phyloP scores from a whole-genome alignment of 2,113 vertebrate genomes.

The Ornithorhynchus anatinus region DNA sequence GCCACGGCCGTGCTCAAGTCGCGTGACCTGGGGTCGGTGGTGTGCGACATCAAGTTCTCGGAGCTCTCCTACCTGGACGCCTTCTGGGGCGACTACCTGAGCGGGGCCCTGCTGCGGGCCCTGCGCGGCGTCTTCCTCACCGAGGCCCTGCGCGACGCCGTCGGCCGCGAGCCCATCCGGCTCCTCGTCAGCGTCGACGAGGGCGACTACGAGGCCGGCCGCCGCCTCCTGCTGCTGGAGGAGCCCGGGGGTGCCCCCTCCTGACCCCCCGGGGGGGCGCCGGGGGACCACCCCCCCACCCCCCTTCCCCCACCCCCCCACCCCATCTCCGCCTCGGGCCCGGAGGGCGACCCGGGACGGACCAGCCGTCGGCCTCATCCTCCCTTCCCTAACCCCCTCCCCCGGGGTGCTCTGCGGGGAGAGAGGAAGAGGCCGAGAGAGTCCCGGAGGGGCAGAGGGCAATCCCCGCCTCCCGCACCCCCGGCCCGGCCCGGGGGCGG shows the following conservation, averaged over 20 bases:
- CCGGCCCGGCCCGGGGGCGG: not conserved
- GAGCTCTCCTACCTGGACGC: conserved; percentile 89
- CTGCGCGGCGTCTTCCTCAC: conserved; percentile 91
- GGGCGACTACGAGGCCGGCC: conserved; percentile 88
- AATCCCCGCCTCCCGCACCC: not conserved
- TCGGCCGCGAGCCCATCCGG: conserved; percentile 82
- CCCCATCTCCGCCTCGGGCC: not conserved
- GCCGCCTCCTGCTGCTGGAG: conserved; percentile 75
- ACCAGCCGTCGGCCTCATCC: too few relatives aligned
- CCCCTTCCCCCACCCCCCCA: too few relatives aligned
- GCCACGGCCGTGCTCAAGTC: conserved; percentile 84
- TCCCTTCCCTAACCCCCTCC: too few relatives aligned
- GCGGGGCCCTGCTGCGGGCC: conserved; percentile 85
- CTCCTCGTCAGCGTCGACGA: conserved; percentile 91
- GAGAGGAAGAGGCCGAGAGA: too few relatives aligned
- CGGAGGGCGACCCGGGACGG: too few relatives aligned
- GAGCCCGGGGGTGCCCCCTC: not conserved
- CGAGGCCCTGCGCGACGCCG: conserved; percentile 83
- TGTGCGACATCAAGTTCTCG: conserved; percentile 92
- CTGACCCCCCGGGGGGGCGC: conserved; percentile 34
- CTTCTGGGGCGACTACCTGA: conserved; percentile 92
- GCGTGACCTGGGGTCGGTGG: conserved; percentile 86
- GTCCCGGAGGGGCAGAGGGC: too few relatives aligned
- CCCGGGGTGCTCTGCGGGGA: too few relatives aligned
- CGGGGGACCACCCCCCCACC: not conserved